These are phyloP conservation scores for Etheostoma spectabile DNA, from an alignment of 2,113 vertebrate genomes.

Conservation along the genomic window DNA sequence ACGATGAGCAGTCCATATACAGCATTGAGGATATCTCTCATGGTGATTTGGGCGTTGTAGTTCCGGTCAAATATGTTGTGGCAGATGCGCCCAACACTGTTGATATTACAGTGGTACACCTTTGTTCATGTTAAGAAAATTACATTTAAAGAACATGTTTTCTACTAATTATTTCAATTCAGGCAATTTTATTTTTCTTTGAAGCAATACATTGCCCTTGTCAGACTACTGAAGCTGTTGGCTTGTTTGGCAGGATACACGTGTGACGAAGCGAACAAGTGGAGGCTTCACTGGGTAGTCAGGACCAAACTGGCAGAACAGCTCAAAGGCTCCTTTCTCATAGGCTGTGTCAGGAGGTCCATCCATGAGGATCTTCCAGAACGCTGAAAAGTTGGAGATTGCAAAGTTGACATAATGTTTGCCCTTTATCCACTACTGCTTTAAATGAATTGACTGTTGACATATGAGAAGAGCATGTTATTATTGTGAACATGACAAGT, in stretches of 20 bases:
- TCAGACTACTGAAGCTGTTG: not conserved
- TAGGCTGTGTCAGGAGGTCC: constrained; percentile 74
- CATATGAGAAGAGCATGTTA: no score
- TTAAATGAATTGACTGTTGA: no score
- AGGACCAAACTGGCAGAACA: constrained; percentile 73
- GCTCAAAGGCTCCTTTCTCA: constrained; percentile 67
- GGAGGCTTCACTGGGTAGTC: constrained; percentile 76
- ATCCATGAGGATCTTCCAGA: constrained; percentile 77
- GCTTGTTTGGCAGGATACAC: constrained; percentile 60
- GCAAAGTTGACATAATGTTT: no score
- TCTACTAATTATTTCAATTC: not conserved
- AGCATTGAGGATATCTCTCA: constrained; percentile 72
- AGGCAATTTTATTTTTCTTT: not conserved
- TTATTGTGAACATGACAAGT: no score
- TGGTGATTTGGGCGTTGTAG: constrained; percentile 71
- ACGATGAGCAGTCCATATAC: constrained; percentile 73
- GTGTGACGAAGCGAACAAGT: constrained; percentile 64
- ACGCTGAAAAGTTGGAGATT: constrained; percentile 37
- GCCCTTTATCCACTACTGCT: no score
- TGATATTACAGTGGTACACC: constrained; percentile 79
- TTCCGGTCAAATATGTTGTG: constrained; percentile 79
- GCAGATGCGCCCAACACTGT: constrained; percentile 76
- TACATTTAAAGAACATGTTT: not conserved
- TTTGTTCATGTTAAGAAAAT: constrained; percentile 53
- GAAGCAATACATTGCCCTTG: not conserved